Evolutionary conservation across 2,888 invertebrate species (phyloP).

Genomic region (Stegana nigrithorax): DNA sequence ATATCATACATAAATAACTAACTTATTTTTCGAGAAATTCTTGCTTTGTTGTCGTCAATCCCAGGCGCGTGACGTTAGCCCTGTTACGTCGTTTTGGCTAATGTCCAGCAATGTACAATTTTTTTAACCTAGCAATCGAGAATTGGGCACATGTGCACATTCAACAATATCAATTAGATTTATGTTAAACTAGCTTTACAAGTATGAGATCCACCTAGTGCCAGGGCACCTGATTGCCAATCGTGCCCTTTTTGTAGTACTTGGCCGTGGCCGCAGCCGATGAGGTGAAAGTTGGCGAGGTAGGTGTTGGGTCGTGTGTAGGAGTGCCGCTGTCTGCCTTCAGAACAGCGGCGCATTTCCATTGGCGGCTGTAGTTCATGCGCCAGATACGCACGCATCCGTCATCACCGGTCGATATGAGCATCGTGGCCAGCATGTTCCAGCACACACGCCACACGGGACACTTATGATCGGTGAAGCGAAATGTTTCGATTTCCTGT

Average conservation of each 20-base stretch:
- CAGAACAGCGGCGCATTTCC: constrained; percentile 89
- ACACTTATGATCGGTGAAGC: constrained; percentile 90
- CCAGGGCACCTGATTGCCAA: constrained; percentile 77
- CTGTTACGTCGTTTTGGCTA: too few species aligned
- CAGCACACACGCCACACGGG: constrained; percentile 97
- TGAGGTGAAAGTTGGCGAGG: constrained; percentile 66
- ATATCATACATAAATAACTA: too few species aligned
- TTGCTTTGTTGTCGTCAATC: too few species aligned
- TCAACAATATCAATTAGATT: too few species aligned
- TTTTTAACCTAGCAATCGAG: too few species aligned
- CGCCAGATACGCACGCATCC: constrained; percentile 95
- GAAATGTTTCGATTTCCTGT: constrained; percentile 82
- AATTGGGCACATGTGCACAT: too few species aligned
- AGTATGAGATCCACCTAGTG: too few species aligned
- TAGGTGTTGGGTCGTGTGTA: constrained; percentile 55
- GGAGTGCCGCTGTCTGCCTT: constrained; percentile 78
- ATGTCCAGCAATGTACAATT: too few species aligned
- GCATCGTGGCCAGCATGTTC: constrained; percentile 95
- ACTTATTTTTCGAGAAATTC: too few species aligned
- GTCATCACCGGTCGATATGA: constrained; percentile 96
- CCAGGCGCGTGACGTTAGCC: too few species aligned
- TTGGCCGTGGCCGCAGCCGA: constrained; percentile 72
- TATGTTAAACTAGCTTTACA: too few species aligned
- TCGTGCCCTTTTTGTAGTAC: constrained; percentile 84
- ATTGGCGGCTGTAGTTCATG: constrained; percentile 89